phyloP scores from a whole-genome alignment of 2,888 invertebrate species.

The Leptura quadrifasciata region DNA sequence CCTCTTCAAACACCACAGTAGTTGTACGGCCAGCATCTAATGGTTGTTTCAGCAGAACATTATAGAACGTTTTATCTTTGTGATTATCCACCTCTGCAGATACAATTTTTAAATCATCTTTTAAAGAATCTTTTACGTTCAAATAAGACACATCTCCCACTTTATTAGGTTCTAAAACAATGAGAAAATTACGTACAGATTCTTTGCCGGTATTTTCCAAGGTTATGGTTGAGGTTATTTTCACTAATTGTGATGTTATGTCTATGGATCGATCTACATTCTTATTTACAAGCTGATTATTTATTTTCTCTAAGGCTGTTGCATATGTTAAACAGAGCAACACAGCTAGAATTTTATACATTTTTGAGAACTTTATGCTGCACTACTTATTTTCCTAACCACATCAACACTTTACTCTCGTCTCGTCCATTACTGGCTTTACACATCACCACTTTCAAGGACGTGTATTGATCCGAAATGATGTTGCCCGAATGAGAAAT shows the following conservation, averaged over 20 bases:
- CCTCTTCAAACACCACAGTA: conserved; percentile 81
- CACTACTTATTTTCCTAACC: conserved; percentile 1
- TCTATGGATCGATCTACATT: conserved; percentile 93
- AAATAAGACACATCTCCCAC: conserved; percentile 84
- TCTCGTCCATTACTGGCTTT: background rate
- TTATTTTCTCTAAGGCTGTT: conserved; percentile 67
- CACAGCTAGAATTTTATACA: conserved; percentile 58
- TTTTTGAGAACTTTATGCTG: conserved; percentile 46
- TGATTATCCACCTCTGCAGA: conserved; percentile 75
- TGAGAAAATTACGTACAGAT: conserved; percentile 82
- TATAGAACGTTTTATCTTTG: conserved; percentile 65
- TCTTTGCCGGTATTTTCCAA: conserved; percentile 89
- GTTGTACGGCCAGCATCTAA: conserved; percentile 78
- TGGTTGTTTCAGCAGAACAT: conserved; percentile 76
- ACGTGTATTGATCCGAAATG: background rate
- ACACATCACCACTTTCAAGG: conserved; percentile 25
- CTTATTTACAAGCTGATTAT: conserved; percentile 80
- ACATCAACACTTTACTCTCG: conserved; percentile 20
- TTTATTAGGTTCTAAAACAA: conserved; percentile 81
- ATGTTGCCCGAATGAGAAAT: background rate
- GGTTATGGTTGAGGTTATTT: conserved; percentile 86
- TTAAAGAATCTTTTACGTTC: conserved; percentile 80
- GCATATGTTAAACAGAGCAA: conserved; percentile 50
- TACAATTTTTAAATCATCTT: conserved; percentile 75
- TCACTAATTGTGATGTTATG: conserved; percentile 91